These are phyloP conservation scores for Ctenodactylus gundi DNA, from an alignment of 2,113 vertebrate species.

Conservation along the genomic window DNA sequence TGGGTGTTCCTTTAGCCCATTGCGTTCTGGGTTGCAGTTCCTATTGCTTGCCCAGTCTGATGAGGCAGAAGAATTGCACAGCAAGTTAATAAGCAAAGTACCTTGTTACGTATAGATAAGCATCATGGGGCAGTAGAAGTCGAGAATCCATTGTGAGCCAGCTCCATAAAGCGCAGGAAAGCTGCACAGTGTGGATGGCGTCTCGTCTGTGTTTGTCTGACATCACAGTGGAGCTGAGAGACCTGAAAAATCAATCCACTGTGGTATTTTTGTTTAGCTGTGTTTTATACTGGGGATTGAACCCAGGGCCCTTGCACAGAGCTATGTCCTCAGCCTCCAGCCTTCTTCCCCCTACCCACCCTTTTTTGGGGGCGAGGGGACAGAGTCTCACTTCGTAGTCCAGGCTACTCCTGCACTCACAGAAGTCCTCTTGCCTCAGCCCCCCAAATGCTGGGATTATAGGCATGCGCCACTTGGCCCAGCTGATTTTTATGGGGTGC, in stretches of 20 bases:
- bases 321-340: neutral
- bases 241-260: neutral
- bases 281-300: neutral
- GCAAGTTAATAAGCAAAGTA: neutral
- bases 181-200: neutral
- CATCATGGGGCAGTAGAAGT: neutral
- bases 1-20: neutral
- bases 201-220: neutral
- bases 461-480: neutral
- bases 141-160: neutral
- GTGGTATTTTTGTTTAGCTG: neutral
- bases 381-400: neutral
- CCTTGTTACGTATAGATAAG: neutral
- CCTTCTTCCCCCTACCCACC: neutral
- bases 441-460: neutral
- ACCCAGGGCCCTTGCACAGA: neutral
- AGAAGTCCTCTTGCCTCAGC: neutral
- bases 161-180: neutral
- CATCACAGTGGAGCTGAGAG: neutral
- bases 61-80: neutral
- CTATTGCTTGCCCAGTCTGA: neutral
- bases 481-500: no score
- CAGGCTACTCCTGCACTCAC: no score
- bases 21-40: neutral
- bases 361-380: neutral